Conservation (phyloP, 2,113 vertebrate species). For the Panurus biarmicus region DNA sequence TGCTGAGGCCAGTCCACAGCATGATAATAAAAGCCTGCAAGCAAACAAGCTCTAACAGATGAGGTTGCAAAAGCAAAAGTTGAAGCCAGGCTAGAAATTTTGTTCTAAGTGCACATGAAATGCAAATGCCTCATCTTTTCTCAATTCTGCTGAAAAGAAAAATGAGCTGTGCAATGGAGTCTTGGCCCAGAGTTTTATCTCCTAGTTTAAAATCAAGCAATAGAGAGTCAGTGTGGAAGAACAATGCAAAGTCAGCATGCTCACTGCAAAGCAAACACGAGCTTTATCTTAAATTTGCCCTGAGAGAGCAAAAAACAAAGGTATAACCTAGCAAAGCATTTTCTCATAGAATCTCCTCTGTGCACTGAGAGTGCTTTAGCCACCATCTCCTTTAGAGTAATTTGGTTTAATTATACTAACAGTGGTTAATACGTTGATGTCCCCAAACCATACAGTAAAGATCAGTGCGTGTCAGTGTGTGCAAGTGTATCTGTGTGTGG, state of each 20-base stretch:
- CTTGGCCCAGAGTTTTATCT: slow-evolving; percentile 19
- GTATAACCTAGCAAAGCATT: neutral
- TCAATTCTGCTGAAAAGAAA: neutral
- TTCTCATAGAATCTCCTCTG: neutral
- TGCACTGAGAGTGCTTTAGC: neutral
- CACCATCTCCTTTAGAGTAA: neutral
- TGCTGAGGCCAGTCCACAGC: neutral
- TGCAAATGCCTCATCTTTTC: neutral
- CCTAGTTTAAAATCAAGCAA: neutral
- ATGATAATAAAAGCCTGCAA: neutral
- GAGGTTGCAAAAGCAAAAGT: neutral
- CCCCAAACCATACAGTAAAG: neutral
- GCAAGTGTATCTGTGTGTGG: neutral
- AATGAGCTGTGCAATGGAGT: neutral
- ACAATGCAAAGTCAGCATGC: slow-evolving; percentile 21
- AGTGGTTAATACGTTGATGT: neutral
- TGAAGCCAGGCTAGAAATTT: neutral
- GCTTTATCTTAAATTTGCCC: slow-evolving; percentile 7
- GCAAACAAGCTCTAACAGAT: neutral
- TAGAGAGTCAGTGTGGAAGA: neutral
- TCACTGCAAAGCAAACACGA: neutral
- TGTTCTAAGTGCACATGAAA: neutral
- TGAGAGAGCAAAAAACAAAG: neutral
- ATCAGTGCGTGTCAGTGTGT: neutral
- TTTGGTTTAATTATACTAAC: neutral